Base-by-base conservation (phyloP, 1,140 invertebrate species). In the Hyposmocoma kahamanoa region DNA sequence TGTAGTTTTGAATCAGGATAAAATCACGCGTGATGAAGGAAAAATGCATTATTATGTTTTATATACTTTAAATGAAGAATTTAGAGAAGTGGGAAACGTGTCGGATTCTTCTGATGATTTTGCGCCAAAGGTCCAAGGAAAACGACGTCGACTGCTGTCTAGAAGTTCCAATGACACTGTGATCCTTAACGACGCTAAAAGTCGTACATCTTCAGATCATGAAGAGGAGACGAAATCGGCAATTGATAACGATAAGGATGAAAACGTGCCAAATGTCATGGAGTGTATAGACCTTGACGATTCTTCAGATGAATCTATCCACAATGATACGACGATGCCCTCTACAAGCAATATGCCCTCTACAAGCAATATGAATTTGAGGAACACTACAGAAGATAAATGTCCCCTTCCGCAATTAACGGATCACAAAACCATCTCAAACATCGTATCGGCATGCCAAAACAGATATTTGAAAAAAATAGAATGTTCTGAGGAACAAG, bases 101-200 rank as follows among this genome's bases (percentile, higher is more conserved):
- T n/a, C n/a, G n/a, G n/a, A n/a, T 9, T 66, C 55, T 15, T 66
- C 67, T 32, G 63, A 68, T 51, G 48, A 53, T 19, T 20, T 50
- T 47, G 13, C 47, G 42, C 50, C 15, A 24, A 54, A 45, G 9
- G 32, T 17, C 22, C 15, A 24, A 58, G 32, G 38, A 39, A 75
- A 70, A 60, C 50, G 59, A 56, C 41, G 17, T 42, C 50, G 73
- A 26, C 42, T 72, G 45, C 13, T 65, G 34, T 83, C 79, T 18
- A 45, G 43, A 54, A 72, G 70, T 54, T 79, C 75, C 10, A 65
- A 55, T 53, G 77, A 78, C n/a, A 78, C 73, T 17, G 49, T 79
- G 43, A 49, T 74, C 28, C 47, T 76, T 48, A 64, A 63, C 28
- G 52, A 46, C 13, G 53, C 52, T 38, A 46, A 34, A 42, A 49